Evolutionary conservation across 2,888 invertebrate species (phyloP).

Genomic region (Archaeoteleia sp.): DNA sequence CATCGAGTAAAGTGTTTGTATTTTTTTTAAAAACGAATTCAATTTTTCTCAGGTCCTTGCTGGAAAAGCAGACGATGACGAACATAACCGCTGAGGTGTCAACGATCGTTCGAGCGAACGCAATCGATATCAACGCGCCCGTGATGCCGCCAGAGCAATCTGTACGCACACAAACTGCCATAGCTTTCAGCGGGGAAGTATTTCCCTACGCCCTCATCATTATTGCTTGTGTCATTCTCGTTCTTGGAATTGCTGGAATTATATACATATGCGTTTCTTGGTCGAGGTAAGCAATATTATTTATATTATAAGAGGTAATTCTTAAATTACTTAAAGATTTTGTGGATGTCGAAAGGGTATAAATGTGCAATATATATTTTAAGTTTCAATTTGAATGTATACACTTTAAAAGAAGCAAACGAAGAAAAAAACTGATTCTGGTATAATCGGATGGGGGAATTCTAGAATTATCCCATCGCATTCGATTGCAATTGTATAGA

Average conservation of each 20-base stretch:
- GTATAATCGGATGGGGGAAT: too few species aligned
- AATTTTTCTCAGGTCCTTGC: conserved; percentile 75
- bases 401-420: too few species aligned
- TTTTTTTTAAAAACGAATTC: conserved; percentile 6
- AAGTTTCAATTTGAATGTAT: too few species aligned
- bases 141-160: conserved; percentile 76
- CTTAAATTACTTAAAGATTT: too few species aligned
- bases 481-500: too few species aligned
- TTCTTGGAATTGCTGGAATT: conserved; percentile 91
- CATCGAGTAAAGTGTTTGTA: too few species aligned
- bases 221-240: conserved; percentile 90
- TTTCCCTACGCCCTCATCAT: conserved; percentile 93
- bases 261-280: conserved; percentile 95
- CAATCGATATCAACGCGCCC: conserved; percentile 81
- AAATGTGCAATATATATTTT: too few species aligned
- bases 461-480: too few species aligned
- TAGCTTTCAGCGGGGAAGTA: conserved; percentile 81
- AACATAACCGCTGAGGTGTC: conserved; percentile 83
- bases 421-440: too few species aligned
- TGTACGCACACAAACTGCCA: conserved; percentile 76
- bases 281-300: conserved; percentile 82
- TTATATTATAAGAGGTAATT: too few species aligned
- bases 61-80: conserved; percentile 80
- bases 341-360: too few species aligned
- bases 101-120: conserved; percentile 81